Evolutionary conservation across 1,140 invertebrate species (phyloP).

Genomic region (Scaptomyza pallida): DNA sequence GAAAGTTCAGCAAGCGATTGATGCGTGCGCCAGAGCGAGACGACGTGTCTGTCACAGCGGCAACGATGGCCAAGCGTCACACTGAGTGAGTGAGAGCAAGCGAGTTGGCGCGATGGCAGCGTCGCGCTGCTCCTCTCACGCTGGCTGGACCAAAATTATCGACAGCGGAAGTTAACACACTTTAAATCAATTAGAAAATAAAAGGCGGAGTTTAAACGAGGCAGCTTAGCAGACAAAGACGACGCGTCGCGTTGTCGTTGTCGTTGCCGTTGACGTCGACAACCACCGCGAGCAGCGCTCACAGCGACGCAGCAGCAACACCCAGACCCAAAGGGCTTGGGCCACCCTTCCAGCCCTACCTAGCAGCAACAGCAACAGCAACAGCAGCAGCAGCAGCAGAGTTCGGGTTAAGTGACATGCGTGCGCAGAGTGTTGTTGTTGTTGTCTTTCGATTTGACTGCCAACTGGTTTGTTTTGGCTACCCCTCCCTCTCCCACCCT

Average conservation of each 20-base stretch:
- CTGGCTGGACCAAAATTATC: slow-evolving; percentile 74
- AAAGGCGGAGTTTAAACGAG: slow-evolving; percentile 81
- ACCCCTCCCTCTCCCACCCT: not conserved
- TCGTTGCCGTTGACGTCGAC: slow-evolving; percentile 8
- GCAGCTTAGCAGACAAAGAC: slow-evolving; percentile 57
- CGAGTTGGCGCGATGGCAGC: slow-evolving; percentile 6
- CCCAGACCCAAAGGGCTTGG: slow-evolving; percentile 15
- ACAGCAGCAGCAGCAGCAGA: slow-evolving; percentile 28
- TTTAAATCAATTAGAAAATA: slow-evolving; percentile 83
- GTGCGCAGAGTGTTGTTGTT: slow-evolving; percentile 38
- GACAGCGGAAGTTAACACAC: slow-evolving; percentile 83
- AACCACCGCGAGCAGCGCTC: slow-evolving; percentile 15
- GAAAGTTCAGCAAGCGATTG: slow-evolving; percentile 63
- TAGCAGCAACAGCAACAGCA: slow-evolving; percentile 21
- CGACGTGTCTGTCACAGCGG: slow-evolving; percentile 29
- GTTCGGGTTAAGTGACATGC: slow-evolving; percentile 42
- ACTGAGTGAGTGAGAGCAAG: slow-evolving; percentile 8
- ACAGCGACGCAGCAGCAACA: slow-evolving; percentile 26
- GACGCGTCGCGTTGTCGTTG: too few relatives aligned
- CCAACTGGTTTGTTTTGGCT: slow-evolving; percentile 42
- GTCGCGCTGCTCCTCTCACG: slow-evolving; percentile 26
- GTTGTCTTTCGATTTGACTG: slow-evolving; percentile 45
- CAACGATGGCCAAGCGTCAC: slow-evolving; percentile 12
- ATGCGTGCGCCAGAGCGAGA: slow-evolving; percentile 54
- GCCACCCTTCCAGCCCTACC: not conserved